Conservation (phyloP, 2,888 invertebrate species). For the Mimas tiliae region DNA sequence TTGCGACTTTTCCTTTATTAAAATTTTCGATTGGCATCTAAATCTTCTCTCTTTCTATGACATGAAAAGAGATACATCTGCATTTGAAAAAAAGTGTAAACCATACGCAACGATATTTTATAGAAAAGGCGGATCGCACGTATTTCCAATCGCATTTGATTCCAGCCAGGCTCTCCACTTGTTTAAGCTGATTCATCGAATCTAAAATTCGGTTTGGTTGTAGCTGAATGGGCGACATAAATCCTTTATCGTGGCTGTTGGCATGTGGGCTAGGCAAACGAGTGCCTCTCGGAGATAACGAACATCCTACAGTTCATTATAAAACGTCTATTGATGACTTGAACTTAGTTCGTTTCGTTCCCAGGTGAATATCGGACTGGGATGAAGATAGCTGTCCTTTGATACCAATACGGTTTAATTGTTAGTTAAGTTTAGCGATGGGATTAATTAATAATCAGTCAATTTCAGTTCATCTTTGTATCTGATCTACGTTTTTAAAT, state of each 20-base stretch:
- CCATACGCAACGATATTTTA: no score
- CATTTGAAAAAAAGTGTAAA: no score
- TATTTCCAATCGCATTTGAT: no score
- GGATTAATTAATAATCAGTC: neutral
- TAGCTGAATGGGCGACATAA: constrained; percentile 39
- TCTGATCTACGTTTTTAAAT: neutral
- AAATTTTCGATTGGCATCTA: no score
- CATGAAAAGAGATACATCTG: no score
- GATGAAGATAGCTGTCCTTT: neutral
- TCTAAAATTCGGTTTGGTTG: constrained; percentile 35
- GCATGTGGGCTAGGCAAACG: constrained; percentile 37
- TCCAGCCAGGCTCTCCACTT: constrained; percentile 1
- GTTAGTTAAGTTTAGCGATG: neutral
- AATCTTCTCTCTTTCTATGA: no score
- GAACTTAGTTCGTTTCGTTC: constrained; percentile 23
- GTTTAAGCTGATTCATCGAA: constrained; percentile 34
- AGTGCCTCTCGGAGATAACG: constrained; percentile 47
- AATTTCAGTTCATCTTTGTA: neutral
- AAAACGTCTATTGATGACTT: constrained; percentile 29
- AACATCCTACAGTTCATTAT: constrained; percentile 34
- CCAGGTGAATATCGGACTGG: constrained; percentile 3
- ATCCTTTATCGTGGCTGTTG: constrained; percentile 42
- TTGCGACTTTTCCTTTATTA: no score
- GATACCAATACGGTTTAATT: neutral
- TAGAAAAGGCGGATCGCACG: no score